Conservation (phyloP, 2,113 vertebrate genomes). For the Nycticebus coucang region DNA sequence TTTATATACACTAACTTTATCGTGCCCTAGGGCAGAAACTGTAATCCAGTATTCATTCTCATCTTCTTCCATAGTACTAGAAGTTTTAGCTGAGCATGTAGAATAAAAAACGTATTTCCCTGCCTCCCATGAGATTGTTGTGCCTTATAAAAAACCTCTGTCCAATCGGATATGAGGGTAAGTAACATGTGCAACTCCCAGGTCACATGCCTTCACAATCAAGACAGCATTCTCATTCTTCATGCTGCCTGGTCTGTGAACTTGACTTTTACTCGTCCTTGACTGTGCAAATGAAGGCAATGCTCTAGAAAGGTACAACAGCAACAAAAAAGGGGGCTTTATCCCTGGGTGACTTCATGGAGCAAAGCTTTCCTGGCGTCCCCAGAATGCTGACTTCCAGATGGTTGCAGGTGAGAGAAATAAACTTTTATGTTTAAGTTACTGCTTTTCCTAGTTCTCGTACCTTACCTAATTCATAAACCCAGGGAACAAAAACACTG, state of each 20-base stretch:
- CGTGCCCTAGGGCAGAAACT: not conserved
- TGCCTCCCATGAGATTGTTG: not conserved
- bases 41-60: not conserved
- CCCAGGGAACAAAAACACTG: not conserved
- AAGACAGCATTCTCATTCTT: not conserved
- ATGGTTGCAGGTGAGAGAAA: not conserved
- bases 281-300: not conserved
- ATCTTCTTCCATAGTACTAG: not conserved
- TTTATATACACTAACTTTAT: not conserved
- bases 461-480: not conserved
- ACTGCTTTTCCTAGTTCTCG: not conserved
- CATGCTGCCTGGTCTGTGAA: not conserved
- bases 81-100: not conserved
- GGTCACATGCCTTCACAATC: not conserved
- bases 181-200: not conserved
- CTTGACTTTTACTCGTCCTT: not conserved
- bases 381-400: not conserved
- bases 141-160: not conserved
- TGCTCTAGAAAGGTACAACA: not conserved
- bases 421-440: not conserved
- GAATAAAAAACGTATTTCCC: not conserved
- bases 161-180: not conserved
- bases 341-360: not conserved
- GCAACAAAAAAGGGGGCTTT: not conserved
- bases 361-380: not conserved